Base-by-base conservation (phyloP, 2,888 invertebrate species). In the Danaus chrysippus region DNA sequence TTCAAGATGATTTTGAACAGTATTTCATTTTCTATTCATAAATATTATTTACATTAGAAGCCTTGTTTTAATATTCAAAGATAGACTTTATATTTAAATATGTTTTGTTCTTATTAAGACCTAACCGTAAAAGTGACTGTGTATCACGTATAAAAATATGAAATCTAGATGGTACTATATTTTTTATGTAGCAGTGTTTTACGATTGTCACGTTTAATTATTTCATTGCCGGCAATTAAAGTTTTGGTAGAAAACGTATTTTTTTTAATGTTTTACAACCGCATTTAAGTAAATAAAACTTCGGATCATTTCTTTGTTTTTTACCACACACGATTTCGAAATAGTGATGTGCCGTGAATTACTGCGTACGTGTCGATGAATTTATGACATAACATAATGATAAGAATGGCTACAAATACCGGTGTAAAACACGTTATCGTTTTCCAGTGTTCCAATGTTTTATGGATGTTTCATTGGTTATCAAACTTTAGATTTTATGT, bases 151-250 rank as follows among this genome's bases (percentile, higher is more conserved):
- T 8, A 34, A 34, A 34, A 34, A 34, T 23, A 23, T 34, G 23
- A 34, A 34, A 34, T 34, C 23, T 34, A 34, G 23, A 17, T 49
- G 17, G 17, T 79, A 81, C 76, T 82, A 87, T 86, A 83, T 86
- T 89, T 90, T 89, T 89, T 86, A 74, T 77, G 68, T 68, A 69
- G 72, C 82, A 78, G 81, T 87, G 87, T 84, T 91, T 90, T 90
- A 91, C 86, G 91, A 87, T 83, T 89, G 89, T 88, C 89, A 84
- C 87, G 84, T 90, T 90, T 90, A 91, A 90, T 91, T 90, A 90
- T 84, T 90, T 87, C 86, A 90, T 88, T 88, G 89, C 83, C 73
- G 77, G 89, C 88, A 87, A 90, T 91, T 87, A 90, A 89, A 88
- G 80, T 89, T 34, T 88, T 86, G 80, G 86, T 83, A 79, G 84